phyloP scores from a whole-genome alignment of 2,113 vertebrate species.

The Sphyrna mokarran region DNA sequence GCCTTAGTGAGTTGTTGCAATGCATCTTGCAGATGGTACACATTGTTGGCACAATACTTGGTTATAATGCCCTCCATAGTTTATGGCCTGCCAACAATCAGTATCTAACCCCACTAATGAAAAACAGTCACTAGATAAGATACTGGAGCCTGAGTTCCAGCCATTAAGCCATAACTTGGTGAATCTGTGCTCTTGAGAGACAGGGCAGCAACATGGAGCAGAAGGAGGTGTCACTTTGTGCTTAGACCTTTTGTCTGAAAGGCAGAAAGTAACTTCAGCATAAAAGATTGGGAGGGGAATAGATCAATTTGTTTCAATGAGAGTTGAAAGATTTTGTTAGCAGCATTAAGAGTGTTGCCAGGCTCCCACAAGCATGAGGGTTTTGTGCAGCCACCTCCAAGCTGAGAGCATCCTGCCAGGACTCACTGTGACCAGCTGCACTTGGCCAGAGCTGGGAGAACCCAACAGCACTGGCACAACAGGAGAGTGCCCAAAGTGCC shows the following conservation, averaged over 20 bases:
- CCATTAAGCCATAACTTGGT: not conserved
- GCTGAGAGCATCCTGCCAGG: not conserved
- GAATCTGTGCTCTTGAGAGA: not conserved
- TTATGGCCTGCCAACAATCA: not conserved
- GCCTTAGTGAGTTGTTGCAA: not conserved
- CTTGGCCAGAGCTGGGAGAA: not conserved
- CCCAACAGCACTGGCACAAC: not conserved
- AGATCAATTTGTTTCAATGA: not conserved
- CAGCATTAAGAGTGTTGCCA: not conserved
- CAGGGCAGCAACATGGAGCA: not conserved
- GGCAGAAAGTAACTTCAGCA: not conserved
- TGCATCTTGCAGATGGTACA: not conserved
- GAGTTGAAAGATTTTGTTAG: not conserved
- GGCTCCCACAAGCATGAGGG: not conserved
- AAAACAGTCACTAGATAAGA: not conserved
- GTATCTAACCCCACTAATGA: not conserved
- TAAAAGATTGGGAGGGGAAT: not conserved
- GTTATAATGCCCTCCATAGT: not conserved
- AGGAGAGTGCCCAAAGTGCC: not conserved
- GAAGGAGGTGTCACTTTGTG: not conserved
- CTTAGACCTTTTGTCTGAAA: not conserved
- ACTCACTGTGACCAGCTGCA: not conserved
- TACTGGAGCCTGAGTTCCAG: not conserved
- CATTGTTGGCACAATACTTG: not conserved
- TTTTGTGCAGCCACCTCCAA: not conserved